Conservation (phyloP, 1,140 invertebrate genomes). For the Bombus turneri region DNA sequence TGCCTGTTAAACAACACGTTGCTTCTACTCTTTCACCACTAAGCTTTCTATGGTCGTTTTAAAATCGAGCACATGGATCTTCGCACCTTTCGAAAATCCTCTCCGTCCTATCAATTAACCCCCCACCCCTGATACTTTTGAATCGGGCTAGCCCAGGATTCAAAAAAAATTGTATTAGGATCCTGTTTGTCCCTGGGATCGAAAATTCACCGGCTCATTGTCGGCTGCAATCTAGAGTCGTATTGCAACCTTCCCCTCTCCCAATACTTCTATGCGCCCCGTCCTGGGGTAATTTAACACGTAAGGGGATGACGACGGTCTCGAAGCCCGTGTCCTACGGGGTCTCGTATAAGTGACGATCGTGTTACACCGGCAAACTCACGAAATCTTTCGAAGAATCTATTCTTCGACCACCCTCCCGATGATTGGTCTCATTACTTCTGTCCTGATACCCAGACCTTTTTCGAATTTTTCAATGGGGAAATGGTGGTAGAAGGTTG, state of each 20-base stretch:
- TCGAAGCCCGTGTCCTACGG: slow-evolving; percentile 71
- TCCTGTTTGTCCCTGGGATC: slow-evolving; percentile 75
- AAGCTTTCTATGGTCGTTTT: not conserved
- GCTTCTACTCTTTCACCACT: not conserved
- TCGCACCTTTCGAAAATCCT: slow-evolving; percentile 16
- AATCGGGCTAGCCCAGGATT: slow-evolving; percentile 49
- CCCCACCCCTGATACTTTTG: not conserved
- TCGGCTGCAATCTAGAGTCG: slow-evolving; percentile 79
- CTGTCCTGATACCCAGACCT: not conserved
- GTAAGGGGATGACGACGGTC: slow-evolving; percentile 74
- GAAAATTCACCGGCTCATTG: slow-evolving; percentile 79
- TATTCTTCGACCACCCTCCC: slow-evolving; percentile 31
- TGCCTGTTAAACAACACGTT: slow-evolving; percentile 6
- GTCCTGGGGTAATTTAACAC: slow-evolving; percentile 79
- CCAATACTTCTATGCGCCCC: slow-evolving; percentile 67
- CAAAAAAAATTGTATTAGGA: slow-evolving; percentile 69
- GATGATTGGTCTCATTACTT: slow-evolving; percentile 37
- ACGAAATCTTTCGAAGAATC: slow-evolving; percentile 74
- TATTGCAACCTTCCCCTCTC: slow-evolving; percentile 71
- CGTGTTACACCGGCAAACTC: slow-evolving; percentile 76
- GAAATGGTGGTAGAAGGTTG: not conserved
- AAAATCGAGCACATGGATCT: slow-evolving; percentile 1
- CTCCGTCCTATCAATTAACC: slow-evolving; percentile 49
- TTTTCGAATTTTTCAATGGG: not conserved
- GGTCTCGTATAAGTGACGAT: slow-evolving; percentile 71